Conservation (phyloP, 2,888 invertebrate species). For the Bellardia pandia region DNA sequence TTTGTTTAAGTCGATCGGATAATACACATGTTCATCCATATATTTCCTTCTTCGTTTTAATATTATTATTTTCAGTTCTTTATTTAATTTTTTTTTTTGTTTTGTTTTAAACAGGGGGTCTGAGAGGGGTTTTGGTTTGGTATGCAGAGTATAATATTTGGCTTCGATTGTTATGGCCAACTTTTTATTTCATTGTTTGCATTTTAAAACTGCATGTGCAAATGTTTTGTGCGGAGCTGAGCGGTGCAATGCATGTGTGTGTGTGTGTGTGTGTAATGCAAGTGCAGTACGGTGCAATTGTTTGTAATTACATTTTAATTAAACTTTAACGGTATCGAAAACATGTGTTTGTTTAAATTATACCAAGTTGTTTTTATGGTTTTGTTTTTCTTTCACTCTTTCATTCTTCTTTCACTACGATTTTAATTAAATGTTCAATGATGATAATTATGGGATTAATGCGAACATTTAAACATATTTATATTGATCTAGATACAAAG, state of each 20-base stretch:
- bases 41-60: constrained; percentile 45
- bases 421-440: constrained; percentile 62
- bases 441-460: constrained; percentile 58
- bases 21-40: constrained; percentile 70
- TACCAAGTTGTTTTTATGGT: constrained; percentile 29
- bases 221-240: background rate
- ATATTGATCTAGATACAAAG: constrained; percentile 11
- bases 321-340: constrained; percentile 69
- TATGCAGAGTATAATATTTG: constrained; percentile 33
- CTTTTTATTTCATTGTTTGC: constrained; percentile 48
- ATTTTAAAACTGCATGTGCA: constrained; percentile 50
- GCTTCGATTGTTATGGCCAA: constrained; percentile 56
- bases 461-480: background rate
- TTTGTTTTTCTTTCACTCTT: constrained; percentile 14
- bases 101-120: constrained; percentile 4
- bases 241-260: no score
- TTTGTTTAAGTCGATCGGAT: constrained; percentile 63
- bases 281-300: constrained; percentile 65
- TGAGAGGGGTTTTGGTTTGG: constrained; percentile 20
- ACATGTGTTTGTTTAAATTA: constrained; percentile 67
- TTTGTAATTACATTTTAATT: constrained; percentile 72
- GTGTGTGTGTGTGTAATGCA: constrained; percentile 14
- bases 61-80: background rate
- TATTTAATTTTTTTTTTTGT: background rate
- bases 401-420: constrained; percentile 21